Evolutionary conservation across 92 coral and sea anemone genomes (phyloP).

Genomic region (Zoanthus sansibaricus): DNA sequence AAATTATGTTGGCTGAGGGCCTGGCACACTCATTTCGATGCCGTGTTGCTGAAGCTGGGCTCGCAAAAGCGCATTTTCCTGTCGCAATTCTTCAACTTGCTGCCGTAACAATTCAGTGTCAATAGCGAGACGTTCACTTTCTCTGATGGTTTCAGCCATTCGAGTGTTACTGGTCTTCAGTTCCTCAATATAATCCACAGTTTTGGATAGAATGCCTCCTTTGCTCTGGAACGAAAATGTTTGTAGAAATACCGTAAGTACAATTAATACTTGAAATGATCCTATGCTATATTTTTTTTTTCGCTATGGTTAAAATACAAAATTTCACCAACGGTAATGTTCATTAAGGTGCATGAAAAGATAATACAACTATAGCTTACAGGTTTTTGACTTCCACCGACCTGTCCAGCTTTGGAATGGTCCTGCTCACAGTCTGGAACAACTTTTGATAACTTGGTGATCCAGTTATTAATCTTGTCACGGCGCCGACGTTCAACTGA

Average conservation of each 20-base stretch:
- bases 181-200: slow-evolving; percentile 96
- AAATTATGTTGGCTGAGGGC: slow-evolving; percentile 28
- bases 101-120: slow-evolving; percentile 93
- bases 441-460: slow-evolving; percentile 89
- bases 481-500: slow-evolving; percentile 97
- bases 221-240: slow-evolving; percentile 74
- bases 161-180: slow-evolving; percentile 84
- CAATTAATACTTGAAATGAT: neutral
- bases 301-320: neutral
- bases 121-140: slow-evolving; percentile 80
- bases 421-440: slow-evolving; percentile 96
- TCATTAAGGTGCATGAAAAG: neutral
- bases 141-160: slow-evolving; percentile 92
- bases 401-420: slow-evolving; percentile 97
- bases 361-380: neutral
- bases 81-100: slow-evolving; percentile 93
- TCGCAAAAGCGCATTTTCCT: slow-evolving; percentile 89
- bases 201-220: slow-evolving; percentile 96
- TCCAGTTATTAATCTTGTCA: slow-evolving; percentile 95
- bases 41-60: slow-evolving; percentile 97
- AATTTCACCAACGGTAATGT: neutral
- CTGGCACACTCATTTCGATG: slow-evolving; percentile 75
- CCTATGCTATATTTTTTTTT: too few relatives aligned
- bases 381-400: slow-evolving; percentile 45
- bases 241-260: neutral